These are phyloP conservation scores for Sarcophaga peregrina DNA, from an alignment of 1,140 invertebrate species.

Conservation along the genomic window DNA sequence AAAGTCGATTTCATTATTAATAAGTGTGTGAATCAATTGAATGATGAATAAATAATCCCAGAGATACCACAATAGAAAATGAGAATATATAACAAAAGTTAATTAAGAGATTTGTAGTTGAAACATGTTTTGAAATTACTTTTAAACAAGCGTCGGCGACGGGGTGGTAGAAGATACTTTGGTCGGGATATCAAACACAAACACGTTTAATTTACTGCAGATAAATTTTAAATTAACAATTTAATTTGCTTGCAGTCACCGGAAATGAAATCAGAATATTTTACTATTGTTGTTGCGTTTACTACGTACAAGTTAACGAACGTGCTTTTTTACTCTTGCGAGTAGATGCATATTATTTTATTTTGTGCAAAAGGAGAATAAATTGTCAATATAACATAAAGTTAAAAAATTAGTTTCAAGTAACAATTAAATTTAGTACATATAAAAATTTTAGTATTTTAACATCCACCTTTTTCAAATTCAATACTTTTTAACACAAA, in stretches of 20 bases:
- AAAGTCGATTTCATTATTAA: too few species aligned
- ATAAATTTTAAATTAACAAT: conserved; percentile 38
- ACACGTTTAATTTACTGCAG: background rate
- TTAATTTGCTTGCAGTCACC: background rate
- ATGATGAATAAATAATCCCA: background rate
- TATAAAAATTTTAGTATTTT: too few species aligned
- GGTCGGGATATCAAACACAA: background rate
- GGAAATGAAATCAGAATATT: conserved; percentile 25
- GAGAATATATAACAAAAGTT: background rate
- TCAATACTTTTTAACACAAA: too few species aligned
- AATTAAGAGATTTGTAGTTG: conserved; percentile 14
- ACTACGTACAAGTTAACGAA: background rate
- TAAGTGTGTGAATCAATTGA: too few species aligned
- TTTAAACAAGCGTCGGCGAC: background rate
- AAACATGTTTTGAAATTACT: conserved; percentile 8
- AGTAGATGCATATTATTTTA: too few species aligned
- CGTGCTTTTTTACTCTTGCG: too few species aligned
- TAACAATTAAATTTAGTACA: too few species aligned
- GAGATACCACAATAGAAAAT: background rate
- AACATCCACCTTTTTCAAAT: too few species aligned
- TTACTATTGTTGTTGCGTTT: background rate
- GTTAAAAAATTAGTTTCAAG: too few species aligned
- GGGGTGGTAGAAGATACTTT: background rate
- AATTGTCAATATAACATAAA: too few species aligned
- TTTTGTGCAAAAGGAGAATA: too few species aligned